These are phyloP conservation scores for Lanius collurio DNA, from an alignment of 2,113 vertebrate species.

Conservation along the genomic window DNA sequence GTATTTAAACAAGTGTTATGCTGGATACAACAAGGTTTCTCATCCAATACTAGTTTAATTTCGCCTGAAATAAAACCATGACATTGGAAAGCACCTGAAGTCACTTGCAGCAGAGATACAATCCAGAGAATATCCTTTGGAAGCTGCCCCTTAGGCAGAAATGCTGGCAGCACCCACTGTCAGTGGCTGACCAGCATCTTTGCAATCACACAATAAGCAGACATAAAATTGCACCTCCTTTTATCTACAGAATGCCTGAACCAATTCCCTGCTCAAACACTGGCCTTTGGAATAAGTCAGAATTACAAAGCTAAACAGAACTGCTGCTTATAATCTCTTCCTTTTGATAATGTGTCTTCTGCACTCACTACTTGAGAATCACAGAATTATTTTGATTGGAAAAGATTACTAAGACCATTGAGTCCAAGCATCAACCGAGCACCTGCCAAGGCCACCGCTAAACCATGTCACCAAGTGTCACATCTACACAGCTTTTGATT, in stretches of 20 bases:
- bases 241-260: not conserved
- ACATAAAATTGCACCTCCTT: not conserved
- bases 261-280: not conserved
- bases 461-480: not conserved
- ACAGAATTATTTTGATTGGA: not conserved
- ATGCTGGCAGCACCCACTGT: not conserved
- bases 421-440: not conserved
- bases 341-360: rapidly evolving
- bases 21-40: not conserved
- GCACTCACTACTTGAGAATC: not conserved
- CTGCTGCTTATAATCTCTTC: not conserved
- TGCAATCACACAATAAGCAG: not conserved
- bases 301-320: not conserved
- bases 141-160: not conserved
- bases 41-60: not conserved
- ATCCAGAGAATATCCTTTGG: not conserved
- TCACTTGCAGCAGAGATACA: not conserved
- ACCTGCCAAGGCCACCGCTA: not conserved
- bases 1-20: not conserved
- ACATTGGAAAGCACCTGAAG: not conserved
- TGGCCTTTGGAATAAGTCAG: not conserved
- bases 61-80: rapidly evolving
- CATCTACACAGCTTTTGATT: not conserved
- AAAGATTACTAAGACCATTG: not conserved
- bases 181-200: not conserved